phyloP scores from a whole-genome alignment of 2,888 invertebrate genomes.

The Polyommatus iphigenia region DNA sequence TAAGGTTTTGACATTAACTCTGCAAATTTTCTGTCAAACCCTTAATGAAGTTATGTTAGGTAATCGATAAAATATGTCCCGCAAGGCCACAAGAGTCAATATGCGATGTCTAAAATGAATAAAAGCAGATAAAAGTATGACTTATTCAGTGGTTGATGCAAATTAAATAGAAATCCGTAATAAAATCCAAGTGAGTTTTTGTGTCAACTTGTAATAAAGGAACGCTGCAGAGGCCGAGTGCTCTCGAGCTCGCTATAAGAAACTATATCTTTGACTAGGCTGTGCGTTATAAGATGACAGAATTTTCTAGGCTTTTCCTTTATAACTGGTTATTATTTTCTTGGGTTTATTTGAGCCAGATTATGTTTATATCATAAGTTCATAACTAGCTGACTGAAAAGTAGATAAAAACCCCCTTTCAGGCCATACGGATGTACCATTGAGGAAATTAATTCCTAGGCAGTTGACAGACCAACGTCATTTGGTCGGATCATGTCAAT shows the following conservation, averaged over 20 bases:
- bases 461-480: too few species aligned
- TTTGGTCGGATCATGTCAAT: too few species aligned
- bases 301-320: not conserved
- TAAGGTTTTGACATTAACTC: too few species aligned
- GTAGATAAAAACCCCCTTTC: too few species aligned
- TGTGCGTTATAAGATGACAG: conserved; percentile 7
- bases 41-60: too few species aligned
- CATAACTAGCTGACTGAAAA: too few species aligned
- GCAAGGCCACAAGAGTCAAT: not conserved
- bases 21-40: too few species aligned
- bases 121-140: not conserved
- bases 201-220: conserved; percentile 38
- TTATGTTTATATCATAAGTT: not conserved
- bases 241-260: conserved; percentile 26
- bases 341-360: not conserved
- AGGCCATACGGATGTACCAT: too few species aligned
- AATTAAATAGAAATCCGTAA: conserved; percentile 1
- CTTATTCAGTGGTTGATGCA: not conserved
- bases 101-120: not conserved
- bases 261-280: conserved; percentile 26
- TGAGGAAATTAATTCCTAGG: too few species aligned
- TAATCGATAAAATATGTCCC: too few species aligned
- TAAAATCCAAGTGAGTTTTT: conserved; percentile 29
- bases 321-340: not conserved
- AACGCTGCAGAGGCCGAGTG: conserved; percentile 17